Conservation (phyloP, 2,888 invertebrate genomes). For the Plutella xylostella region DNA sequence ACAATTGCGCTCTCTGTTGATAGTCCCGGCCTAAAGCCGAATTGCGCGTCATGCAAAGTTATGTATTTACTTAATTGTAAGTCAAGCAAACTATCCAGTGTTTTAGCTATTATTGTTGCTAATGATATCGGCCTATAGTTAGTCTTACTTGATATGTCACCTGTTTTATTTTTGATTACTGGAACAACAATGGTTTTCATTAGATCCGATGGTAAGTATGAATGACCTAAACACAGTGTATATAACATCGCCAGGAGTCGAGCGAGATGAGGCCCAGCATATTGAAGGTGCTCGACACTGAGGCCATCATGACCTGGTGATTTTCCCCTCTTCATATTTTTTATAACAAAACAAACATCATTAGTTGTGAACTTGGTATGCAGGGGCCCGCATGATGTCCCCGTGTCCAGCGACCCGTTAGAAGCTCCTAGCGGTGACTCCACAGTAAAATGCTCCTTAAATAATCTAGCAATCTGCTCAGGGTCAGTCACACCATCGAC, state of each 20-base stretch:
- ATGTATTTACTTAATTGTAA: not conserved
- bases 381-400: too few species aligned
- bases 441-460: too few species aligned
- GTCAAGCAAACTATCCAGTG: not conserved
- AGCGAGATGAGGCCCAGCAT: not conserved
- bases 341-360: too few species aligned
- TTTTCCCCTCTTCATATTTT: not conserved
- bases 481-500: too few species aligned
- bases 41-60: not conserved
- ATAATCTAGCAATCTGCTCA: too few species aligned
- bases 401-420: too few species aligned
- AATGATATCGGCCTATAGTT: not conserved
- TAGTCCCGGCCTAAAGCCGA: not conserved
- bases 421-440: too few species aligned
- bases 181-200: not conserved
- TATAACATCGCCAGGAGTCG: not conserved
- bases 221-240: not conserved
- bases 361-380: too few species aligned
- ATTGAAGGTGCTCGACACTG: not conserved
- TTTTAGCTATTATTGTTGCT: not conserved
- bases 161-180: not conserved
- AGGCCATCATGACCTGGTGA: not conserved
- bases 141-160: not conserved
- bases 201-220: not conserved
- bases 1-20: not conserved